Evolutionary conservation across 2,113 vertebrate species (phyloP).

Genomic region (Danio rerio): GRCz12tu NC_133179.1:71970001-71970500

Average conservation of each 20-base stretch:
- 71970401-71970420: conserved; percentile 2
- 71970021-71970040: background rate
- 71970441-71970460: too few relatives aligned
- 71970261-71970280: conserved; percentile 11
- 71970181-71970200: conserved; percentile 78
- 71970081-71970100: background rate
- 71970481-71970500: conserved; percentile 83
- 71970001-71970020: conserved; percentile 75
- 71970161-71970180: conserved; percentile 76
- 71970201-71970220: conserved; percentile 78
- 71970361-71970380: conserved; percentile 37
- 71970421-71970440: background rate
- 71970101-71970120: conserved; percentile 48
- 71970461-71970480: conserved; percentile 83
- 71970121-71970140: conserved; percentile 45
- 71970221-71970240: conserved; percentile 9
- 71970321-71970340: conserved; percentile 97
- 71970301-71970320: conserved; percentile 85
- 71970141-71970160: conserved; percentile 73
- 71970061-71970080: too few relatives aligned
- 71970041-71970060: background rate
- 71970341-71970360: conserved; percentile 79
- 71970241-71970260: background rate
- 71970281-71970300: conserved; percentile 60
- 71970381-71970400: background rate